Evolutionary conservation across 1,140 invertebrate genomes (phyloP).

Genomic region (Leptinotarsa lineolata): DNA sequence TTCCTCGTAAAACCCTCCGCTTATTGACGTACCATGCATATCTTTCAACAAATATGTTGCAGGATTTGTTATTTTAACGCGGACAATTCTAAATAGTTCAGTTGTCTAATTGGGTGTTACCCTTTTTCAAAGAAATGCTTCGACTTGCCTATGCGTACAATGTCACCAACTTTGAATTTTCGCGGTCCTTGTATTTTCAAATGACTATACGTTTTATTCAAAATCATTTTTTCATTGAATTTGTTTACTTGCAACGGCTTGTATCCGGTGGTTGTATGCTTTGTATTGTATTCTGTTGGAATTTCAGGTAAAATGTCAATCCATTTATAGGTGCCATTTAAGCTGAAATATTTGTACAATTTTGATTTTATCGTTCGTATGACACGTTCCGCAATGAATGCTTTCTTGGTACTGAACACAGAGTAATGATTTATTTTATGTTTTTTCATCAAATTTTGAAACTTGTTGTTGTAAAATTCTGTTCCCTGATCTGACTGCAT

Average conservation of each 20-base stretch:
- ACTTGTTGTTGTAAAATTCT: not conserved
- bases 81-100: too few relatives aligned
- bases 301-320: not conserved
- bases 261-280: slow-evolving; percentile 5
- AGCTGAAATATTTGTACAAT: slow-evolving; percentile 2
- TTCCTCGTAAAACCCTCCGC: too few relatives aligned
- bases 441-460: not conserved
- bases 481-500: not conserved
- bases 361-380: not conserved
- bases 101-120: too few relatives aligned
- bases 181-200: not conserved
- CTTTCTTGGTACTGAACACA: not conserved
- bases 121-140: too few relatives aligned
- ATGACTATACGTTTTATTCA: not conserved
- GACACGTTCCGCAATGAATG: not conserved
- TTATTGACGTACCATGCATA: too few relatives aligned
- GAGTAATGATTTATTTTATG: not conserved
- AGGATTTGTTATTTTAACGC: too few relatives aligned
- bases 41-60: too few relatives aligned
- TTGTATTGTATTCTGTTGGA: not conserved
- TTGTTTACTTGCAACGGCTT: not conserved
- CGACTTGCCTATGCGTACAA: too few relatives aligned
- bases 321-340: not conserved
- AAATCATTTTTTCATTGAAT: slow-evolving; percentile 1
- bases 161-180: too few relatives aligned